phyloP scores from a whole-genome alignment of 2,888 invertebrate genomes.

The Clanis bilineata region DNA sequence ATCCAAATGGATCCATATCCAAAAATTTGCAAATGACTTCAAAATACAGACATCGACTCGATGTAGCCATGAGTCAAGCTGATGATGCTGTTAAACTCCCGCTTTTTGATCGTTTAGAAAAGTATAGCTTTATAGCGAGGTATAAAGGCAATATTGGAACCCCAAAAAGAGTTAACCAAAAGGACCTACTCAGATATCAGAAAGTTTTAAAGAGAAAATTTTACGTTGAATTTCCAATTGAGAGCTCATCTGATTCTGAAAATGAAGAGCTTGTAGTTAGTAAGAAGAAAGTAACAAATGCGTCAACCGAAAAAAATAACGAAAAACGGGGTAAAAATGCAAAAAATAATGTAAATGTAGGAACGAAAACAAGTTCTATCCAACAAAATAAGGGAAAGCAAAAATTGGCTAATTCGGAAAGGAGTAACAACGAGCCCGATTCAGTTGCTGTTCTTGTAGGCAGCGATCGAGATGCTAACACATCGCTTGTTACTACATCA shows the following conservation, averaged over 20 bases:
- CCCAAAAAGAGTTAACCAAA: slow-evolving; percentile 55
- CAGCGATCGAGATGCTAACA: slow-evolving; percentile 42
- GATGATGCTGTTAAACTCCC: slow-evolving; percentile 60
- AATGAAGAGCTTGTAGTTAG: slow-evolving; percentile 26
- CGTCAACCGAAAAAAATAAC: neutral
- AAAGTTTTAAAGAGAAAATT: slow-evolving; percentile 54
- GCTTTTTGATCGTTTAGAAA: slow-evolving; percentile 55
- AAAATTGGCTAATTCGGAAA: slow-evolving; percentile 16
- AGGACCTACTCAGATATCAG: slow-evolving; percentile 47
- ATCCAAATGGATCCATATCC: slow-evolving; percentile 39
- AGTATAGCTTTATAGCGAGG: slow-evolving; percentile 71
- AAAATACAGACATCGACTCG: slow-evolving; percentile 53
- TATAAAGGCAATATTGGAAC: slow-evolving; percentile 63
- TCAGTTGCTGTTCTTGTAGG: slow-evolving; percentile 55
- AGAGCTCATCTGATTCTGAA: slow-evolving; percentile 46
- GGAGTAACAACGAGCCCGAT: slow-evolving; percentile 30
- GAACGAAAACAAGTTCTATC: neutral
- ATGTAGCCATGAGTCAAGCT: slow-evolving; percentile 59
- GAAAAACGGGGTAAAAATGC: neutral
- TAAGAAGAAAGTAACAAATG: neutral
- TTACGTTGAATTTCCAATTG: slow-evolving; percentile 53
- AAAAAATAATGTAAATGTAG: neutral
- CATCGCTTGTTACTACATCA: slow-evolving; percentile 35
- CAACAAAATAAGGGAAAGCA: slow-evolving; percentile 8
- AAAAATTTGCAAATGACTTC: slow-evolving; percentile 36